These are phyloP conservation scores for Melanotus villosus DNA, from an alignment of 2,888 invertebrate genomes.

Conservation along the genomic window DNA sequence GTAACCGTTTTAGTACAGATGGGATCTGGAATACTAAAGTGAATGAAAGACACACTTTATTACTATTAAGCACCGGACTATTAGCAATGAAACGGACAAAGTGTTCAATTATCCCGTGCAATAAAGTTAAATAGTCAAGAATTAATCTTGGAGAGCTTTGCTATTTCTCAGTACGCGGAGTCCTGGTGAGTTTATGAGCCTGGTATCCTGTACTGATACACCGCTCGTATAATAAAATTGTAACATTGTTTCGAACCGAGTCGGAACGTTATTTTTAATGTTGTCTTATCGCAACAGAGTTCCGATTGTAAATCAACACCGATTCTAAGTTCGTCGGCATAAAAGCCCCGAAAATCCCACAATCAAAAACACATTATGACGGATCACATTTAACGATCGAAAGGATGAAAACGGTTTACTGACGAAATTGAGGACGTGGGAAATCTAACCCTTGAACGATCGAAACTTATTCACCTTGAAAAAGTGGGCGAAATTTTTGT, in stretches of 20 bases:
- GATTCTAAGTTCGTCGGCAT: slow-evolving; percentile 15
- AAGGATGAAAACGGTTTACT: slow-evolving; percentile 17
- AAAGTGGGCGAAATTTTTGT: too few relatives aligned
- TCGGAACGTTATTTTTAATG: slow-evolving; percentile 2
- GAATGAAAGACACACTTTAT: slow-evolving; percentile 33
- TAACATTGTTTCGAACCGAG: slow-evolving; percentile 1
- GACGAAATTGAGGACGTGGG: slow-evolving; percentile 19
- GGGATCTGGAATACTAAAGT: slow-evolving; percentile 27
- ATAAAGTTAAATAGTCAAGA: slow-evolving; percentile 48
- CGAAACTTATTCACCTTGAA: not conserved
- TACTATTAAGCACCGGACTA: slow-evolving; percentile 47
- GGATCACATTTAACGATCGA: slow-evolving; percentile 32
- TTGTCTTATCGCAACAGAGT: not conserved
- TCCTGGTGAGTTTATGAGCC: slow-evolving; percentile 15
- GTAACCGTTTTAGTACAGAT: slow-evolving; percentile 23
- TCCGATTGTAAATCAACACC: slow-evolving; percentile 28
- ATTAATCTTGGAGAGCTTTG: slow-evolving; percentile 45
- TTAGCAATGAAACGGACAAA: slow-evolving; percentile 50
- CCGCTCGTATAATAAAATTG: slow-evolving; percentile 6
- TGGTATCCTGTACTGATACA: not conserved
- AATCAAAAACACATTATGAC: slow-evolving; percentile 39
- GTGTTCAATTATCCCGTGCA: slow-evolving; percentile 50
- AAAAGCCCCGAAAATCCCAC: slow-evolving; percentile 28
- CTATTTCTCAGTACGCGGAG: slow-evolving; percentile 19
- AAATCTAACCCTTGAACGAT: slow-evolving; percentile 19